Base-by-base conservation (phyloP, 2,888 invertebrate genomes). In the Eilema griseolum region DNA sequence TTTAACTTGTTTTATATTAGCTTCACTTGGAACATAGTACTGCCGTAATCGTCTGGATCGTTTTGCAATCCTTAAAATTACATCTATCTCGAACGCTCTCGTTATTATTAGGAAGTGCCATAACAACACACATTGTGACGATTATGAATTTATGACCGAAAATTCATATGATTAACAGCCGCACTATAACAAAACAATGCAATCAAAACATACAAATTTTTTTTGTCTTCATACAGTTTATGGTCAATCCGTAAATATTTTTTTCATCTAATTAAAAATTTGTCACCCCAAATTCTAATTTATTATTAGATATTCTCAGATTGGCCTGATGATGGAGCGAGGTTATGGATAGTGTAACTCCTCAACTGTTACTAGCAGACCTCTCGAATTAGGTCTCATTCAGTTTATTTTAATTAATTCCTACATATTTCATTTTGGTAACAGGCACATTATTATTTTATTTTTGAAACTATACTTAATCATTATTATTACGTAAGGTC, bases 401-500 rank as follows among this genome's bases (percentile, higher is more conserved):
- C n/a, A 52, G 8, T 52, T 20, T 7, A 46, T 2, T 16, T 37
- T 37, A n/a, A 37, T 10, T 33, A 0, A 37, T 12, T 37, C 12
- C 37, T 37, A 12, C 14, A 37, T 37, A 37, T 41, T 41, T 5
- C 16, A 41, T 7, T 46, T 20, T 46, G 7, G 7, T 46, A 46
- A 20, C 46, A 14, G 3, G 14, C 14, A 20, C 3, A 20, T 46
- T 52, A n/a, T 5, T 1, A 37, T 46, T 46, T 20, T 20, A 20
- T 20, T 52, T 52, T 52, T 52, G 20, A 52, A 52, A 52, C 52
- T 46, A 52, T 10, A n/a, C n/a, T n/a, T n/a, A 52, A 52, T n/a
- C 52, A 52, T 52, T 52, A 60, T 67, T 62, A 41, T 68, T 63
- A 67, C 41, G 61, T 63, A 61, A 28, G 73, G 68, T 77, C 72